Evolutionary conservation across 2,888 invertebrate species (phyloP).

Genomic region (Trilocha varians): DNA sequence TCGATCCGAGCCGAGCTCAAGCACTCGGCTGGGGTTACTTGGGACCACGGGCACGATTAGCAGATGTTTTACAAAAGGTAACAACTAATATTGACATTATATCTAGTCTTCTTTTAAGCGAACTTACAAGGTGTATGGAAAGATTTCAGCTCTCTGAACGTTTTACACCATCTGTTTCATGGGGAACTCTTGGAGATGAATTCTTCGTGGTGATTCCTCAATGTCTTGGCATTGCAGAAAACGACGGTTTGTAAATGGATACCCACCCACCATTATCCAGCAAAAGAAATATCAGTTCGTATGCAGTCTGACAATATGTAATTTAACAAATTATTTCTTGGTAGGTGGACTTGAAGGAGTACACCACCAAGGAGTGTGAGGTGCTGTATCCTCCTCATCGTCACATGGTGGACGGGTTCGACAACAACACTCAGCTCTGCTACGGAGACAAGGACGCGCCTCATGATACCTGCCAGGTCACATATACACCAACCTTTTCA

Average conservation of each 20-base stretch:
- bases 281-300: too few relatives aligned
- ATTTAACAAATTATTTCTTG: background rate
- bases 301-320: too few relatives aligned
- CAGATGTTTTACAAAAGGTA: background rate
- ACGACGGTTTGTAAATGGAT: too few relatives aligned
- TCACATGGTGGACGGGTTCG: slow-evolving; percentile 15
- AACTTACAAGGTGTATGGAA: too few relatives aligned
- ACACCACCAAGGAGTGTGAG: slow-evolving; percentile 14
- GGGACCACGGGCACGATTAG: background rate
- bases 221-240: too few relatives aligned
- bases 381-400: slow-evolving; percentile 9
- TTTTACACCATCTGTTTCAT: too few relatives aligned
- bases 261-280: too few relatives aligned
- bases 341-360: slow-evolving; percentile 23
- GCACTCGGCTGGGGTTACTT: slow-evolving; percentile 7
- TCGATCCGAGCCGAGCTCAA: background rate
- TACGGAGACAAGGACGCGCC: slow-evolving; percentile 20
- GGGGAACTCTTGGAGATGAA: too few relatives aligned
- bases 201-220: too few relatives aligned
- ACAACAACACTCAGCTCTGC: slow-evolving; percentile 22
- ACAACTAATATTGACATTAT: too few relatives aligned
- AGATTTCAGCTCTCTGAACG: too few relatives aligned
- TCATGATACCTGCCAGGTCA: slow-evolving; percentile 30
- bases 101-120: too few relatives aligned
- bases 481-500: slow-evolving; percentile 13